Evolutionary conservation across 2,113 vertebrate species (phyloP).

Genomic region (Illadopsis cleaveri): DNA sequence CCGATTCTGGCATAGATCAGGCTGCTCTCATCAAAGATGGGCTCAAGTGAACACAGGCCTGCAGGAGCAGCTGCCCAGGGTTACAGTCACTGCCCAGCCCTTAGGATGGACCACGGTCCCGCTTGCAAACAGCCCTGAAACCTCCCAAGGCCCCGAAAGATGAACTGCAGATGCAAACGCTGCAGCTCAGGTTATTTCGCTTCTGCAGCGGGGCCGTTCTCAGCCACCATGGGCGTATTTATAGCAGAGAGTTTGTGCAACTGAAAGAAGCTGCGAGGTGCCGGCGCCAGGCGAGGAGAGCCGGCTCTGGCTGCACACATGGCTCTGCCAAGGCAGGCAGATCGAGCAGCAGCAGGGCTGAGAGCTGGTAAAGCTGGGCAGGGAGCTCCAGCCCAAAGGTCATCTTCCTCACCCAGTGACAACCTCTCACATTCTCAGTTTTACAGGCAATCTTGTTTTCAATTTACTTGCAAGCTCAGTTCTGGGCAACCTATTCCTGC

Average conservation of each 20-base stretch:
- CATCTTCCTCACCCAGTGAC: background rate
- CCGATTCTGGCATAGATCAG: background rate
- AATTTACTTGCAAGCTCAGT: background rate
- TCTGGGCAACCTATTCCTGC: background rate
- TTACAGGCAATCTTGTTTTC: background rate
- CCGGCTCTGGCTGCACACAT: background rate
- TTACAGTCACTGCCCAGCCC: background rate
- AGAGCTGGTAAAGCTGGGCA: background rate
- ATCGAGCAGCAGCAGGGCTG: background rate
- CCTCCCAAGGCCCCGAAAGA: accelerated
- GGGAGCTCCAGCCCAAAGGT: background rate
- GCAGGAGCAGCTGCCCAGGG: background rate
- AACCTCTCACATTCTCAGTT: background rate
- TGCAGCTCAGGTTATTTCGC: background rate
- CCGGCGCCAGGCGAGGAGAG: background rate
- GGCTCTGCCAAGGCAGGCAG: background rate
- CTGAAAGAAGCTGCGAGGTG: background rate
- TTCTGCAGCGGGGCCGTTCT: background rate
- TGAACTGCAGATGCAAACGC: background rate
- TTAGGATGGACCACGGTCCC: background rate
- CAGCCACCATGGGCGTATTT: background rate
- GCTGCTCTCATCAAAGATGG: background rate
- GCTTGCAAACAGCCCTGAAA: background rate
- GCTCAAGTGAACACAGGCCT: background rate
- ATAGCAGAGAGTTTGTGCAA: background rate